Evolutionary conservation across 2,113 vertebrate genomes (phyloP).

Genomic region (Camelus dromedarius): DNA sequence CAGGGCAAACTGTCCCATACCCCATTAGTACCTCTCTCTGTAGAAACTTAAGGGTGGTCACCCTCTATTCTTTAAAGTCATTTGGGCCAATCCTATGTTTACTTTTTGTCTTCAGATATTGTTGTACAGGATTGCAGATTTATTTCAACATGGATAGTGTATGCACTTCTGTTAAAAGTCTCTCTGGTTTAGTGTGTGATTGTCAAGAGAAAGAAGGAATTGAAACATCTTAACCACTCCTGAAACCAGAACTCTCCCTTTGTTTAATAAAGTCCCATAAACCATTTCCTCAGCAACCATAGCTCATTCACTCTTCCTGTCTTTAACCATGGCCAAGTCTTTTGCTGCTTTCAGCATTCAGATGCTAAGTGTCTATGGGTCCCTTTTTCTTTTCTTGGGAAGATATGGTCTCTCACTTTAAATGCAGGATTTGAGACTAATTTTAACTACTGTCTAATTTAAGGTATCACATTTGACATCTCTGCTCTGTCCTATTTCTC

Average conservation of each 20-base stretch:
- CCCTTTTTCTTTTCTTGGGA: neutral
- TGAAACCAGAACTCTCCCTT: neutral
- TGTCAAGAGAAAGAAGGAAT: neutral
- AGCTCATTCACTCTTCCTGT: neutral
- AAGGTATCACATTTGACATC: neutral
- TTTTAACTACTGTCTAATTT: neutral
- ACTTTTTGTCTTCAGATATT: neutral
- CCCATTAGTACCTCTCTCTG: neutral
- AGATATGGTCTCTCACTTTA: neutral
- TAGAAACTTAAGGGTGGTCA: neutral
- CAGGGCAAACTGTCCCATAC: neutral
- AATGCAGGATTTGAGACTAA: neutral
- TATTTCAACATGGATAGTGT: neutral
- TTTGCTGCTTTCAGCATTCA: neutral
- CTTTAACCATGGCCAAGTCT: neutral
- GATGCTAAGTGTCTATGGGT: neutral
- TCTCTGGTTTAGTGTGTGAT: neutral
- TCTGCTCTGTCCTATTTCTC: neutral
- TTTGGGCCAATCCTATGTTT: neutral
- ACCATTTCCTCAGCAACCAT: neutral
- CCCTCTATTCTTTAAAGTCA: neutral
- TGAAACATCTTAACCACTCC: neutral
- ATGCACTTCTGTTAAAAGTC: neutral
- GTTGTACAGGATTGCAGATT: neutral
- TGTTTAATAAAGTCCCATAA: conserved; percentile 1